Conservation (phyloP, 2,888 invertebrate species). For the Heliconius ethilla region DNA sequence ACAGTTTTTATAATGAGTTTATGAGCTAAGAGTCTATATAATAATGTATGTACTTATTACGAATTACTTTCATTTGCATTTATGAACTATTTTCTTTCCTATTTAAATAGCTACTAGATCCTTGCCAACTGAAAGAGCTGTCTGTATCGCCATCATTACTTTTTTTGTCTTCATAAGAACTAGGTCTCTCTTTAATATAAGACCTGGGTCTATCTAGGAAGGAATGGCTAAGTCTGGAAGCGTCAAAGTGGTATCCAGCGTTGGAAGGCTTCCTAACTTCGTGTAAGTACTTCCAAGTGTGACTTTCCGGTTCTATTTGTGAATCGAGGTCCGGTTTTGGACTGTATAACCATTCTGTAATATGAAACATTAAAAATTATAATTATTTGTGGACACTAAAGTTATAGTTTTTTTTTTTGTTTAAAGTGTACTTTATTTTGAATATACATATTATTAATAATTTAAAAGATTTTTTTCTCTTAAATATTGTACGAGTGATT, state of each 20-base stretch:
- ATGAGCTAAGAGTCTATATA: too few species aligned
- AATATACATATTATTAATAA: background rate
- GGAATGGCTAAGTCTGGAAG: constrained; percentile 62
- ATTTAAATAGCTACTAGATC: constrained; percentile 59
- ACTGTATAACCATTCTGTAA: constrained; percentile 76
- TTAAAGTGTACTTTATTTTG: background rate
- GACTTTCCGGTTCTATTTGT: constrained; percentile 59
- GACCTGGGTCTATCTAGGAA: constrained; percentile 57
- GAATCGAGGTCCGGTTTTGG: constrained; percentile 56
- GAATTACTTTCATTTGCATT: constrained; percentile 5
- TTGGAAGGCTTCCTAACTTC: constrained; percentile 76
- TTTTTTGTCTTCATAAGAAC: constrained; percentile 53
- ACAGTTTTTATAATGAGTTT: too few species aligned
- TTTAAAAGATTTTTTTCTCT: too few species aligned
- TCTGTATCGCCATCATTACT: constrained; percentile 72
- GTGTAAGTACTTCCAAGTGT: constrained; percentile 76
- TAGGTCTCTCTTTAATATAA: constrained; percentile 53
- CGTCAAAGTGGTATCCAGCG: constrained; percentile 71
- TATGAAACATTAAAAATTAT: background rate
- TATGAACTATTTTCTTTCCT: constrained; percentile 1
- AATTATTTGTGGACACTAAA: too few species aligned
- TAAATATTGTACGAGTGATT: too few species aligned
- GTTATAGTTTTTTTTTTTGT: background rate
- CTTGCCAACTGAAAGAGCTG: constrained; percentile 76
- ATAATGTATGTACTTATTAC: too few species aligned